Conservation (phyloP, 2,113 vertebrate species). For the Percopsis transmontana region DNA sequence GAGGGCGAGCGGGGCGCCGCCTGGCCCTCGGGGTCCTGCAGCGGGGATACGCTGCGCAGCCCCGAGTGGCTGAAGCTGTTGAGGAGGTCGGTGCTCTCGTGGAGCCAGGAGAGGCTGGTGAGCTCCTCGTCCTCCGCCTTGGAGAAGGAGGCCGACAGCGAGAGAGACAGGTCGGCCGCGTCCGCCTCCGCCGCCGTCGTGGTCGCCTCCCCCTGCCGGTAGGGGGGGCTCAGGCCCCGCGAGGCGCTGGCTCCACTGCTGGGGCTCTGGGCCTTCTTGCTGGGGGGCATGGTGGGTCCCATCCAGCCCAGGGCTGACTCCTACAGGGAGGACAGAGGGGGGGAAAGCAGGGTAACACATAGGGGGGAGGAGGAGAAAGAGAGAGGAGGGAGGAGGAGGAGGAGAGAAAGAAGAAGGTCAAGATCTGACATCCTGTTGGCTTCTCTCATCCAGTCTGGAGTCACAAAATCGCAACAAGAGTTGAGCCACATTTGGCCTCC, state of each 20-base stretch:
- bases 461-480: slow-evolving; percentile 2
- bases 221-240: slow-evolving; percentile 88
- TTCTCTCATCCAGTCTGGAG: not conserved
- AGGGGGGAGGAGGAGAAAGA: not conserved
- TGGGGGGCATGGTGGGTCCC: slow-evolving; percentile 99
- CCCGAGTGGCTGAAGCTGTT: slow-evolving; percentile 96
- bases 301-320: slow-evolving; percentile 88
- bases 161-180: slow-evolving; percentile 90
- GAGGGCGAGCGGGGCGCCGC: slow-evolving; percentile 78
- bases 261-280: slow-evolving; percentile 97
- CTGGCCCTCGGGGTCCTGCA: slow-evolving; percentile 89
- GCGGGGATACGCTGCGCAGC: slow-evolving; percentile 92
- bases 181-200: slow-evolving; percentile 85
- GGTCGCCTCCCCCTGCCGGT: slow-evolving; percentile 76
- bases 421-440: slow-evolving; percentile 32
- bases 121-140: slow-evolving; percentile 91
- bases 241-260: slow-evolving; percentile 89
- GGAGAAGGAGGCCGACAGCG: slow-evolving; percentile 86
- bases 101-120: slow-evolving; percentile 98
- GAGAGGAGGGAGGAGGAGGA: not conserved
- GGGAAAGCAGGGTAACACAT: not conserved
- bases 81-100: slow-evolving; percentile 95
- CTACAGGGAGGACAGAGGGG: slow-evolving; percentile 66
- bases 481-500: slow-evolving; percentile 47
- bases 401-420: slow-evolving; percentile 25